Conservation (phyloP, 1,140 invertebrate species). For the Spodoptera frugiperda region DNA sequence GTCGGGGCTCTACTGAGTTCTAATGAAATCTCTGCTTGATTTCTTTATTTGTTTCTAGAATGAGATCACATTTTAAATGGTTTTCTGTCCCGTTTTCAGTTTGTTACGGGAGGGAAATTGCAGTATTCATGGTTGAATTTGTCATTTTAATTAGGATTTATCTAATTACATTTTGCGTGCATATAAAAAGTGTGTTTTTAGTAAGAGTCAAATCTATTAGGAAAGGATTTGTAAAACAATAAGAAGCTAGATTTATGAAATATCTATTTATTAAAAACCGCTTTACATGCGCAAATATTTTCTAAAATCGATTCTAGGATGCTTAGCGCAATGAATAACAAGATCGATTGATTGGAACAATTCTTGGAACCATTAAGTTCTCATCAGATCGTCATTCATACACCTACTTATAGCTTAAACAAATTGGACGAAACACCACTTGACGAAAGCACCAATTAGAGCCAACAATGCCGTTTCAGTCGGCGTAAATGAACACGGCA, state of each 20-base stretch:
- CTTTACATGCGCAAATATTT: no score
- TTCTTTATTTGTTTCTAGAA: conserved; percentile 32
- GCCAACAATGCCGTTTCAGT: conserved; percentile 33
- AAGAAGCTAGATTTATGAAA: no score
- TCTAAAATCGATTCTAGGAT: no score
- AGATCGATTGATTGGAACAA: background rate
- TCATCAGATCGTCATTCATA: conserved; percentile 18
- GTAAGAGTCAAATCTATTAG: no score
- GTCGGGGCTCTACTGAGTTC: conserved; percentile 1
- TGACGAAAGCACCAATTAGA: conserved; percentile 49
- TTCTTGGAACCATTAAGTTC: background rate
- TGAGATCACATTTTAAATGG: conserved; percentile 24
- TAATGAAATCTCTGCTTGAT: conserved; percentile 43
- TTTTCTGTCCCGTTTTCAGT: conserved; percentile 3
- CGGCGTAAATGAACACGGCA: conserved; percentile 46
- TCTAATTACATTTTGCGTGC: no score
- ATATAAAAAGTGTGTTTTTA: no score
- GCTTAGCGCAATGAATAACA: no score
- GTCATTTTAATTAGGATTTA: background rate
- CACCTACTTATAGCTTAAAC: conserved; percentile 5
- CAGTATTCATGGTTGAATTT: background rate
- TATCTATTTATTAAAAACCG: no score
- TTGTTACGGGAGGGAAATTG: background rate
- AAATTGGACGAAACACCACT: conserved; percentile 20
- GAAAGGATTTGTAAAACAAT: no score